Base-by-base conservation (phyloP, 1,140 invertebrate species). In the Sesamia nonagrioides region DNA sequence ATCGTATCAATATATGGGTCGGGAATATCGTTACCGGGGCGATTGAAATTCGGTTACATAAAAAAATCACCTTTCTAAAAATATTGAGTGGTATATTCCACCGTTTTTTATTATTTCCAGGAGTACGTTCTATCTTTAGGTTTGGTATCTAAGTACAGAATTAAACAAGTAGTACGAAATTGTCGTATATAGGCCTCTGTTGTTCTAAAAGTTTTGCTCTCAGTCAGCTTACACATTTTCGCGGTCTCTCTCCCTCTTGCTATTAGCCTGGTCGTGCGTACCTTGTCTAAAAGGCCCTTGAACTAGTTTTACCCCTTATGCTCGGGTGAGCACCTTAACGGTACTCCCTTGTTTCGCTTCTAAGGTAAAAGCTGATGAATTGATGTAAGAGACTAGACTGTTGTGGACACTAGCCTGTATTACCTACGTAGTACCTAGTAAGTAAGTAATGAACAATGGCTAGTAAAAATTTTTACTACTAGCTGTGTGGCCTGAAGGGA, bases 261-360 rank as follows among this genome's bases (percentile, higher is more conserved):
- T n/a, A 60, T n/a, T 9, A 11, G 54, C 17, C 17, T n/a, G 40
- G 50, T n/a, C 52, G 9, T 15, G 35, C 69, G 8, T 60, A 42
- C 37, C 35, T 42, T 40, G 50, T 17, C 50, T 45, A 2, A 42
- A 58, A 37, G 42, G 71, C 71, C 52, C 71, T 73, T 73, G 71
- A 58, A 73, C 71, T 73, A 73, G 71, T 73, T 73, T 40, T 54
- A 60, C 27, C 37, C 68, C 37, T 73, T 60, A 17, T 58, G 35
- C 71, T 73, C 40, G 11, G 37, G 35, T 45, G 35, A 73, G 50
- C 71, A 73, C 71, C 54, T 40, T 58, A 40, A 58, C 35, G 17
- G 11, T 73, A 58, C 37, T 40, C 37, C 33, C 71, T 40, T 18
- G 17, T 58, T 18, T 58, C 54, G 52, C 17, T 33, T 42, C 54